Evolutionary conservation across 2,888 invertebrate species (phyloP).

Genomic region (Laothoe populi): DNA sequence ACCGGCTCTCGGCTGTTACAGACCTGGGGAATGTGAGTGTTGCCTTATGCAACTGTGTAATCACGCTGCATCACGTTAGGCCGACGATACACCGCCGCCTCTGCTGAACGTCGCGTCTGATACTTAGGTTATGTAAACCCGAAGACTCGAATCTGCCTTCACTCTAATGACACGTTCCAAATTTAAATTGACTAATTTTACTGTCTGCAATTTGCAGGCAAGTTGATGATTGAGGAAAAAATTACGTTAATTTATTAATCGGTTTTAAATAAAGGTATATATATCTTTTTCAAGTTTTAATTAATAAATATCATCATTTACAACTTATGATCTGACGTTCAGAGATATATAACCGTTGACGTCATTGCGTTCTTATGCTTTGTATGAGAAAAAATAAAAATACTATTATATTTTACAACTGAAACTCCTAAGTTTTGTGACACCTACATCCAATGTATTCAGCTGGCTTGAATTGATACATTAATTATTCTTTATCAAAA

Average conservation of each 20-base stretch:
- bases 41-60: conserved; percentile 42
- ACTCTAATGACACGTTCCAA: not conserved
- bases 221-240: not conserved
- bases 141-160: not conserved
- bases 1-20: conserved; percentile 37
- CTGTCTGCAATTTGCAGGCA: not conserved
- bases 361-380: not conserved
- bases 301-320: conserved; percentile 1
- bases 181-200: not conserved
- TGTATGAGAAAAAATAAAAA: not conserved
- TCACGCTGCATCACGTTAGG: conserved; percentile 36
- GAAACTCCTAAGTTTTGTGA: too few species aligned
- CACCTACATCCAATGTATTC: too few species aligned
- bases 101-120: not conserved
- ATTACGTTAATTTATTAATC: not conserved
- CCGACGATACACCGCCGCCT: conserved; percentile 12
- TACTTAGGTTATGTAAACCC: not conserved
- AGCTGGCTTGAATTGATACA: too few species aligned
- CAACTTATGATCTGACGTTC: not conserved
- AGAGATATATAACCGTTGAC: not conserved
- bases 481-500: too few species aligned
- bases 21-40: conserved; percentile 41
- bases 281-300: not conserved
- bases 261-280: too few species aligned
- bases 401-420: too few species aligned